Percentiles rank a stretch among this genome's conserved stretches.
phyloP scores from a whole-genome alignment of 2,113 vertebrate species.

The Antigone vipio region DNA sequence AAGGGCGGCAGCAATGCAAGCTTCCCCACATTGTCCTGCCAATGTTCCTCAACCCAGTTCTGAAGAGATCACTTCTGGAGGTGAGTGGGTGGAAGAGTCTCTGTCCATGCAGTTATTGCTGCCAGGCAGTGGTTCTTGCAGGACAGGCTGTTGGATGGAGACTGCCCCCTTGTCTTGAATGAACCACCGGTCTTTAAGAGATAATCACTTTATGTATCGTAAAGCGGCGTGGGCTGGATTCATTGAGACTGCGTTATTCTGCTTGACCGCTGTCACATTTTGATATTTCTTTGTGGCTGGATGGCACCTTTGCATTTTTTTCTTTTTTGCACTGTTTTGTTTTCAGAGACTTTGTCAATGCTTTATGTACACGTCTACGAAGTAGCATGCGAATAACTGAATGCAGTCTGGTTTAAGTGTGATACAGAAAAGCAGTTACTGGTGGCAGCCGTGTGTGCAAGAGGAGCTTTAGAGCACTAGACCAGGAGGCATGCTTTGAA shows the following conservation, averaged over 20 bases:
- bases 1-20: conserved; percentile 70
- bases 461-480: neutral
- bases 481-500: conserved; percentile 49
- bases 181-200: neutral
- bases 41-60: conserved; percentile 64
- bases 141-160: conserved; percentile 2
- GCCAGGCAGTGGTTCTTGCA: neutral
- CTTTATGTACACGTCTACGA: neutral
- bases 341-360: neutral
- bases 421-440: neutral
- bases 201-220: neutral
- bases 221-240: neutral
- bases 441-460: neutral
- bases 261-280: conserved; percentile 17
- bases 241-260: neutral
- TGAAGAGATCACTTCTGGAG: conserved; percentile 70
- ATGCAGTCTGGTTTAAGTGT: conserved; percentile 10
- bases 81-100: conserved; percentile 65
- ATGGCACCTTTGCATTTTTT: neutral
- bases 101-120: neutral
- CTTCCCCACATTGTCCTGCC: conserved; percentile 68
- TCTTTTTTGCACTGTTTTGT: neutral
- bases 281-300: neutral
- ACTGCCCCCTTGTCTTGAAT: neutral
- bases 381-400: conserved; percentile 11